Conservation (phyloP, 2,113 vertebrate species). For the Aldabrachelys gigantea region DNA sequence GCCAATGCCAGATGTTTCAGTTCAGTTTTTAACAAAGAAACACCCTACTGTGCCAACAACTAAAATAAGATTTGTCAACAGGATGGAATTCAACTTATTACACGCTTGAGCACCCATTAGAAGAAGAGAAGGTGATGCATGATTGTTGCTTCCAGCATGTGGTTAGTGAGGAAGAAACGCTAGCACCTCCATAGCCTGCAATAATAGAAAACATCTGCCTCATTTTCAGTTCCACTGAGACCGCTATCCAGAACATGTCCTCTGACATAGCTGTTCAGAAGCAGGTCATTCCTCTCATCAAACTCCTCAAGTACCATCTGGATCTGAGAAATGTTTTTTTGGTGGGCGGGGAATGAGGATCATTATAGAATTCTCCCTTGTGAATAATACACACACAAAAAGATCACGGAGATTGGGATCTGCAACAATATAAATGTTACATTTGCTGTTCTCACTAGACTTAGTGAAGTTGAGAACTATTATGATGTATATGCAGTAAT, state of each 20-base stretch:
- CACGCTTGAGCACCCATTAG: constrained; percentile 22
- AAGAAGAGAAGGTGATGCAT: constrained; percentile 25
- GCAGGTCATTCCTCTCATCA: not conserved
- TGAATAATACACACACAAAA: constrained; percentile 2
- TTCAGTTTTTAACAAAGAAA: constrained; percentile 46
- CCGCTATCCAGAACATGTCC: not conserved
- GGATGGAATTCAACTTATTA: constrained; percentile 58
- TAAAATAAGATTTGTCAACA: constrained; percentile 55
- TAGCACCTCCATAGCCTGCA: not conserved
- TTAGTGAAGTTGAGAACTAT: constrained; percentile 1
- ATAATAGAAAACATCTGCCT: constrained; percentile 56
- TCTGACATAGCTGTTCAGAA: not conserved
- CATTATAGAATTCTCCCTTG: not conserved
- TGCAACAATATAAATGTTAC: not conserved
- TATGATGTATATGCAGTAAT: not conserved
- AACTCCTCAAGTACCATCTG: constrained; percentile 31
- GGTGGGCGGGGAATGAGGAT: not conserved
- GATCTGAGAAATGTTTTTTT: constrained; percentile 28
- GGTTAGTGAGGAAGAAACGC: constrained; percentile 20
- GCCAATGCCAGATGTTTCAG: constrained; percentile 46
- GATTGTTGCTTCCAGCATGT: not conserved
- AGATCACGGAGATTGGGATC: constrained; percentile 20
- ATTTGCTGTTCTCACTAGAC: not conserved
- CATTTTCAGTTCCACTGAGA: not conserved
- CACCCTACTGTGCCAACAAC: constrained; percentile 35